A percentile compares a stretch with the other conserved stretches of the same genome.
Evolutionary conservation across 2,113 vertebrate genomes (phyloP).

Genomic region (Lynx canadensis): DNA sequence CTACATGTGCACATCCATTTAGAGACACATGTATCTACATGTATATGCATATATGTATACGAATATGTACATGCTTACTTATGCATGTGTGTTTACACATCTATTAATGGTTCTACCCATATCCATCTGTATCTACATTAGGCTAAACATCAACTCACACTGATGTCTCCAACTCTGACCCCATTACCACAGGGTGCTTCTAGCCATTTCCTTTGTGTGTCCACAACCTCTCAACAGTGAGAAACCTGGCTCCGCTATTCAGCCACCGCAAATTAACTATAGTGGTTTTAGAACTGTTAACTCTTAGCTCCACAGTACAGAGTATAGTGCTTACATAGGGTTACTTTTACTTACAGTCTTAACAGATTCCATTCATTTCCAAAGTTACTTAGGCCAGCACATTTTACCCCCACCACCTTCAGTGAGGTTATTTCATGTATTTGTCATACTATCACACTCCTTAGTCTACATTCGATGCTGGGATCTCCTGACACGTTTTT

Average conservation of each 20-base stretch:
- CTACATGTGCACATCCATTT: no score
- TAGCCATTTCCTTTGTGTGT: not conserved
- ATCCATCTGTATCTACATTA: not conserved
- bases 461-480: not conserved
- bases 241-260: not conserved
- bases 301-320: not conserved
- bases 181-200: not conserved
- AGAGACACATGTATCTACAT: not conserved
- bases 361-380: not conserved
- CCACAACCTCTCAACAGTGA: not conserved
- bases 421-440: not conserved
- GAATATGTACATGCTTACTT: not conserved
- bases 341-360: not conserved
- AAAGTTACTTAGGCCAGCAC: not conserved
- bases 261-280: not conserved
- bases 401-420: fast-evolving
- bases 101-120: not conserved
- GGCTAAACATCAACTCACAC: not conserved
- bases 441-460: not conserved
- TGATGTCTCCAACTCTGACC: not conserved
- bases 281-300: not conserved
- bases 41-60: not conserved
- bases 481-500: not conserved
- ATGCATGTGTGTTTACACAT: not conserved
- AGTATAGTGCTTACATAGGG: not conserved